These are phyloP conservation scores for Phyllotreta cruciferae DNA, from an alignment of 2,888 invertebrate genomes.

Conservation along the genomic window DNA sequence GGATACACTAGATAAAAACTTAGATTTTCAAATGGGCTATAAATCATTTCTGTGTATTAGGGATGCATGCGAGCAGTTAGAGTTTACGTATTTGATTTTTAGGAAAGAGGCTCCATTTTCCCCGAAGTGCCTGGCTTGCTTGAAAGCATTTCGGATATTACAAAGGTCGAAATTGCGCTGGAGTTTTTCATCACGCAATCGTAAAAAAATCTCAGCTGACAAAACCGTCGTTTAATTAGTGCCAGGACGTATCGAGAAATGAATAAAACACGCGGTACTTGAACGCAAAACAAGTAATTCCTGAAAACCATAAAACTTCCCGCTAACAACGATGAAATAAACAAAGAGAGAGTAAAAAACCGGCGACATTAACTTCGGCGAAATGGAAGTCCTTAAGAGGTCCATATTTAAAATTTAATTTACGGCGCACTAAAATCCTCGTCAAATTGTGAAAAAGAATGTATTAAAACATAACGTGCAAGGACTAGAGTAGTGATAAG, in stretches of 20 bases:
- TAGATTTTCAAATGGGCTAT: conserved; percentile 8
- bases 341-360: conserved; percentile 1
- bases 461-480: neutral
- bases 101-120: neutral
- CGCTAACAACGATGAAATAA: conserved; percentile 7
- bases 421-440: conserved; percentile 17
- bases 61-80: conserved; percentile 1
- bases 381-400: conserved; percentile 26
- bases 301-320: conserved; percentile 7
- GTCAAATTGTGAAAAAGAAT: conserved; percentile 18
- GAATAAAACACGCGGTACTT: conserved; percentile 10
- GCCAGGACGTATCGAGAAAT: neutral
- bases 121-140: neutral
- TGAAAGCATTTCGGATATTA: neutral
- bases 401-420: conserved; percentile 27
- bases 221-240: neutral
- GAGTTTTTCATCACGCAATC: no score
- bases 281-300: conserved; percentile 10
- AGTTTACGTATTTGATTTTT: conserved; percentile 8
- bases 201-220: no score
- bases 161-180: no score
- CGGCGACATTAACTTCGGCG: conserved; percentile 14
- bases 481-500: neutral
- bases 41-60: conserved; percentile 13
- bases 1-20: conserved; percentile 15